Evolutionary conservation across 2,888 invertebrate genomes (phyloP), one percentile per base, ranked within the genome.

Genomic region (Mystacides longicornis): DNA sequence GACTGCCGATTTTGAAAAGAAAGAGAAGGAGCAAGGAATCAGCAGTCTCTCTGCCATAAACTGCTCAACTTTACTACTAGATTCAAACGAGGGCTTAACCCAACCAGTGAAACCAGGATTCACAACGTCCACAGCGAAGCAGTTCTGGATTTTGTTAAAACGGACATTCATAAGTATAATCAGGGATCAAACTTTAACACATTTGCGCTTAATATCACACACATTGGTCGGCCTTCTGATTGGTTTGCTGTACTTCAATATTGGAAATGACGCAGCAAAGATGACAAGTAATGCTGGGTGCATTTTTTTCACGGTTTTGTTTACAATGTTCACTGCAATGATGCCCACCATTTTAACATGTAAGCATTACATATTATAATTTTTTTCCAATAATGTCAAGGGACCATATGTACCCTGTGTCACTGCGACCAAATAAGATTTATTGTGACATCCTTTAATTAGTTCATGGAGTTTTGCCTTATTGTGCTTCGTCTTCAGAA

Each of bases 261-360:
- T 93, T 63, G 96, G 96, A 3, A 86, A 90, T 64, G 93, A 96
- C 67, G 95, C 94, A 18, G 88, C 89, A 51, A 93, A 95, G 74
- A 93, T 93, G 21, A 89, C 87, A 81, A 95, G 93, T 73, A 97
- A 97, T 67, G 89, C 93, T 21, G 95, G 95, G 46, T 95, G 93
- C 72, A 83, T 97, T 64, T 97, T 97, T 78, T 96, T 97, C 75
- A 93, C 93, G 62, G 88, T 93, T 63, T 85, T 97, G 74, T 97
- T 97, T 73, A 88, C 95, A 63, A 95, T 95, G 87, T 97, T 96
- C 71, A 93, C 95, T 52, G 93, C 96, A 50, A 92, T 97, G 88
- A 97, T 97, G 96, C 95, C 96, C 62, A 97, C 96, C 50, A 94
- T 97, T 67, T 82, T 96, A 65, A 96, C 97, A 68, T 97, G 96